Base-by-base conservation (phyloP, 2,888 invertebrate genomes). In the Ecdyonurus torrentis region DNA sequence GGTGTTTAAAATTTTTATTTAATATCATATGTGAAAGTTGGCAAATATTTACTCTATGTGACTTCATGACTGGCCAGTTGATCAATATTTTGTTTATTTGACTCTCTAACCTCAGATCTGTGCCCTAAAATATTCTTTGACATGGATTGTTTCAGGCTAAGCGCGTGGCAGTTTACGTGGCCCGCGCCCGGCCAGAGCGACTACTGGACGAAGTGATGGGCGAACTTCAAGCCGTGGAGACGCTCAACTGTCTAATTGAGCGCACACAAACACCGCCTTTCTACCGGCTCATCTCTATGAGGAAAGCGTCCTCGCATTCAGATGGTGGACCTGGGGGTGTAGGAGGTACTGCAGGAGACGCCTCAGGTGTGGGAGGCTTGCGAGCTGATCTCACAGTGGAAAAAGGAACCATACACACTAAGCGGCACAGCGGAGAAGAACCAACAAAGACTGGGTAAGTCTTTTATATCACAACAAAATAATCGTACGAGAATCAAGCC, bases 231-330 rank as follows among this genome's bases (percentile, higher is more conserved):
- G 96, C 95, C 0, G 95, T 97, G 23, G 97, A 97, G 77, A 94
- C 96, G 0, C 81, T 97, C 63, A 95, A 94, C 77, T 95, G 95
- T 74, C 82, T 92, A 68, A 93, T 99, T 69, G 97, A 98, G 75
- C 82, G 98, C 65, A 97, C 95, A 0, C 97, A 98, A 79, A 96
- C 97, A 0, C 96, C 98, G 24, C 99, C 98, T 2, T 99, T 95
- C 78, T 99, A 95, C 77, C 83, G 98, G 52, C 82, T 97, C 70
- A 95, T 93, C 1, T 89, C 89, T 69, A 89, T 92, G 88, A 77
- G 92, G 60, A 93, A 93, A 74, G 88, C 91, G 23, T 91, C 91
- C 18, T 91, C 90, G 62, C 87, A 89, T 73, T 87, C 87, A 7
- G 85, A 85, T 72, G 76, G n/a, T 71, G 72, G 76, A 19, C 75